A percentile compares a stretch with the other conserved stretches of the same genome.
Conservation (phyloP, 1,140 invertebrate species). For the Drosophila melanogaster region Release_6_plus_ISO1_MT NC_004354.4:8661001-8661500, state of each 20-base stretch:
- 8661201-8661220: not conserved
- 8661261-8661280: constrained; percentile 28
- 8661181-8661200: not conserved
- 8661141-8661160: constrained; percentile 45
- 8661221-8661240: not conserved
- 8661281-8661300: constrained; percentile 20
- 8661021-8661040: constrained; percentile 44
- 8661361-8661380: constrained; percentile 85
- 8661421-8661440: not conserved
- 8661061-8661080: not conserved
- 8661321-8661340: constrained; percentile 79
- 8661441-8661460: too few relatives aligned
- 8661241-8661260: too few relatives aligned
- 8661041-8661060: constrained; percentile 16
- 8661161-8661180: constrained; percentile 26
- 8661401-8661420: constrained; percentile 20
- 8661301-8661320: constrained; percentile 36
- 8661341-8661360: constrained; percentile 84
- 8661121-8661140: constrained; percentile 38
- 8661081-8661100: not conserved
- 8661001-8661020: constrained; percentile 4
- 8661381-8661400: constrained; percentile 69
- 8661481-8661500: not conserved
- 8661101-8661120: not conserved
- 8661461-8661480: constrained; percentile 1